Conservation (phyloP, 2,888 invertebrate species). For the Apocheima hispidaria region DNA sequence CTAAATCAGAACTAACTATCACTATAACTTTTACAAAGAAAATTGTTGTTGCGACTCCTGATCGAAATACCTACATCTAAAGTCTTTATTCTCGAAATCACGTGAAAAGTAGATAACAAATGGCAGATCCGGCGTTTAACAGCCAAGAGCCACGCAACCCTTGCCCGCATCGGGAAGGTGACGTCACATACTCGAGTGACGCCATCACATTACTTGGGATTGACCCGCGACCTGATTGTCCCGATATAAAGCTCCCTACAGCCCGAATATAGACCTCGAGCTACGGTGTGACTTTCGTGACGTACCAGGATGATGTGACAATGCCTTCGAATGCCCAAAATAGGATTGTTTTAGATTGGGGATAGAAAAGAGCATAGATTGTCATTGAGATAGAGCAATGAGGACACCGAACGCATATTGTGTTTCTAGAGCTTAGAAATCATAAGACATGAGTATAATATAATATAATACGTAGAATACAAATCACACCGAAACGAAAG, state of each 20-base stretch:
- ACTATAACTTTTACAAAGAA: no score
- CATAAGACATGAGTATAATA: no score
- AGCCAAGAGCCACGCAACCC: slow-evolving; percentile 27
- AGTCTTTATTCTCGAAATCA: no score
- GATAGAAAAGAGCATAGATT: no score
- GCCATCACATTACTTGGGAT: slow-evolving; percentile 64
- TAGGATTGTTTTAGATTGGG: not conserved
- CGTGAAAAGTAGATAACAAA: not conserved
- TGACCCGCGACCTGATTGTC: slow-evolving; percentile 60
- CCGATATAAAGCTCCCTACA: slow-evolving; percentile 51
- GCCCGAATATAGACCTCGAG: slow-evolving; percentile 56
- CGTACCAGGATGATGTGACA: slow-evolving; percentile 32
- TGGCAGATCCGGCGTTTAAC: slow-evolving; percentile 4
- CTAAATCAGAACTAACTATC: no score
- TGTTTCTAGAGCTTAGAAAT: no score
- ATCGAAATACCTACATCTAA: no score
- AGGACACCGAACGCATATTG: no score
- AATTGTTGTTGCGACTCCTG: no score
- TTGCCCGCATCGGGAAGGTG: slow-evolving; percentile 35
- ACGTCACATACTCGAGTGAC: slow-evolving; percentile 48
- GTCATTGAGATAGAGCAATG: no score
- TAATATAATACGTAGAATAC: no score
- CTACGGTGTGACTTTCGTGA: slow-evolving; percentile 34
- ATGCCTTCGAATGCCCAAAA: slow-evolving; percentile 4
- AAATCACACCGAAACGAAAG: no score